phyloP scores from a whole-genome alignment of 1,140 invertebrate genomes.

The Tetramorium simillimum region DNA sequence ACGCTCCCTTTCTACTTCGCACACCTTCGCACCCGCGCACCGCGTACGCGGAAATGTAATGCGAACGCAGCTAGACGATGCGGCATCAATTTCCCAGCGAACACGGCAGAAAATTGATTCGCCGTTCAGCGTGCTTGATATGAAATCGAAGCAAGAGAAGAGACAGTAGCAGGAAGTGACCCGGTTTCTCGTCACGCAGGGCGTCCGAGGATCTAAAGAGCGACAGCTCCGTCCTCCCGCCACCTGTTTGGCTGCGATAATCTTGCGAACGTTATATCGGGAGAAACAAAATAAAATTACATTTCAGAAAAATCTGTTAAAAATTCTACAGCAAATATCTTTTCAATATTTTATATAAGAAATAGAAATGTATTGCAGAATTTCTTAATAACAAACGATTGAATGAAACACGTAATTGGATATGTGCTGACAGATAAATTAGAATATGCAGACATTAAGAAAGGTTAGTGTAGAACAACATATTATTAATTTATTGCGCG shows the following conservation, averaged over 20 bases:
- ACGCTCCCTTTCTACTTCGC: constrained; percentile 41
- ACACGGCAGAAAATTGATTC: constrained; percentile 71
- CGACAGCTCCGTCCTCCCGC: not conserved
- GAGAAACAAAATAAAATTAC: not conserved
- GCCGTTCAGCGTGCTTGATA: constrained; percentile 38
- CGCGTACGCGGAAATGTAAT: constrained; percentile 76
- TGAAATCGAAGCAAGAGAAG: constrained; percentile 67
- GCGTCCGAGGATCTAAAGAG: constrained; percentile 31
- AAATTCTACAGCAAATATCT: not conserved
- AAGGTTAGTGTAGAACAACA: not conserved
- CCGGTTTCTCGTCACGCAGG: constrained; percentile 63
- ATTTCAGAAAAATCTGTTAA: not conserved
- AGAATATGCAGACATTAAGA: not conserved
- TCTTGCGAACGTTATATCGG: not conserved
- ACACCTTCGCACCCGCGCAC: not conserved
- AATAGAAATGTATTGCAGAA: not conserved
- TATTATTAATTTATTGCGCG: not conserved
- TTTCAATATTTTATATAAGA: not conserved
- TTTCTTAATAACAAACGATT: not conserved
- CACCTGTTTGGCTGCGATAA: not conserved
- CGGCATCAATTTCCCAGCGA: constrained; percentile 44
- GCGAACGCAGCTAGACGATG: constrained; percentile 33
- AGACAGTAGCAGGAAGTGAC: constrained; percentile 69
- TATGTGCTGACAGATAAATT: not conserved
- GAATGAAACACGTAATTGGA: not conserved